Conservation (phyloP, 1,140 invertebrate species). For the Phthorimaea operculella region DNA sequence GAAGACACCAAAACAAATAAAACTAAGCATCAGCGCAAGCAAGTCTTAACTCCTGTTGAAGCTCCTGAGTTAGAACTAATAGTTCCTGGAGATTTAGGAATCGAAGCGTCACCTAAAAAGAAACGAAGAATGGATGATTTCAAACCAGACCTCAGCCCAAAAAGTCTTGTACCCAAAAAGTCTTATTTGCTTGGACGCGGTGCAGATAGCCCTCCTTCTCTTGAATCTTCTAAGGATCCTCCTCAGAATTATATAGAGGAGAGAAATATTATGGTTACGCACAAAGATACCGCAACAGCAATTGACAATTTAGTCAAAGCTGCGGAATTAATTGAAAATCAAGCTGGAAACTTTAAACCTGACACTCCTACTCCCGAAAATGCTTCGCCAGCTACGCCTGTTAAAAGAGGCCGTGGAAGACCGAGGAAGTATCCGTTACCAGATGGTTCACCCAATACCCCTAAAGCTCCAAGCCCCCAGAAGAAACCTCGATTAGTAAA, state of each 20-base stretch:
- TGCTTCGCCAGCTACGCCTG: slow-evolving; percentile 28
- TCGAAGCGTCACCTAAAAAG: slow-evolving; percentile 49
- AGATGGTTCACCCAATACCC: slow-evolving; percentile 21
- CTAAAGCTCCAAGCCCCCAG: slow-evolving; percentile 36
- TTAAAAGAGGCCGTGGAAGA: slow-evolving; percentile 55
- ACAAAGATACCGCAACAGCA: slow-evolving; percentile 41
- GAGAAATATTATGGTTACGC: slow-evolving; percentile 22
- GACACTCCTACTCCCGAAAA: slow-evolving; percentile 13
- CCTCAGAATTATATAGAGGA: slow-evolving; percentile 22
- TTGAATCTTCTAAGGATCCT: slow-evolving; percentile 23
- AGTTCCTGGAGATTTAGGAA: slow-evolving; percentile 47
- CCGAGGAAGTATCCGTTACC: slow-evolving; percentile 56
- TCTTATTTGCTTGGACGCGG: slow-evolving; percentile 48
- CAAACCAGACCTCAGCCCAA: slow-evolving; percentile 35
- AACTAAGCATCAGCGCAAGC: slow-evolving; percentile 64
- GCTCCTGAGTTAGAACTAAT: slow-evolving; percentile 60
- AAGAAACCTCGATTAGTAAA: slow-evolving; percentile 49
- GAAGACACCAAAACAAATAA: slow-evolving; percentile 46
- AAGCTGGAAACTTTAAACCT: slow-evolving; percentile 38
- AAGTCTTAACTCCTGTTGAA: slow-evolving; percentile 62
- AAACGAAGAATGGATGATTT: slow-evolving; percentile 50
- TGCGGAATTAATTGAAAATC: slow-evolving; percentile 53
- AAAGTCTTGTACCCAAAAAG: slow-evolving; percentile 50
- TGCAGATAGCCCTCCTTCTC: slow-evolving; percentile 13
- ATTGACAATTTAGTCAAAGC: slow-evolving; percentile 60